Percentiles rank a stretch among this genome's conserved stretches.
Evolutionary conservation across 2,888 invertebrate genomes (phyloP).

Genomic region (Patella depressa): DNA sequence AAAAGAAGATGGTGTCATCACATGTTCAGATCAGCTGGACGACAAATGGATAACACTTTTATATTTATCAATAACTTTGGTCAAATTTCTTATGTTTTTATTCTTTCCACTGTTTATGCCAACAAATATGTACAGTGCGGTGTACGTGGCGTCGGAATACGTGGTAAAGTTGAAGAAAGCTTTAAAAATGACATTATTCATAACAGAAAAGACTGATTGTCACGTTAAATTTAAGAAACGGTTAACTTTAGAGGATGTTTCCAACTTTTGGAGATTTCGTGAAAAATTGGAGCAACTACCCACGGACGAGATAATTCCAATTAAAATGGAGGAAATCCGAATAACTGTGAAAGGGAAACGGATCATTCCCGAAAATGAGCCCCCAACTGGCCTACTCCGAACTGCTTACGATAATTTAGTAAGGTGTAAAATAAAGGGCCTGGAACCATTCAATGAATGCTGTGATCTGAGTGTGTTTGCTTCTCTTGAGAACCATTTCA

Average conservation of each 20-base stretch:
- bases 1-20: constrained; percentile 40
- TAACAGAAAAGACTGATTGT: constrained; percentile 52
- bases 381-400: constrained; percentile 60
- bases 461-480: constrained; percentile 62
- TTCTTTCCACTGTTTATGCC: constrained; percentile 64
- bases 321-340: constrained; percentile 54
- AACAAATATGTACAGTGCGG: constrained; percentile 58
- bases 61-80: constrained; percentile 55
- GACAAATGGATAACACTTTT: constrained; percentile 61
- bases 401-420: constrained; percentile 61
- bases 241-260: constrained; percentile 51
- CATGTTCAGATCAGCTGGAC: constrained; percentile 53
- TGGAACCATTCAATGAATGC: constrained; percentile 64
- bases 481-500: constrained; percentile 46
- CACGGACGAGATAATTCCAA: constrained; percentile 50
- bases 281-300: constrained; percentile 48
- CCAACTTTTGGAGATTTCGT: constrained; percentile 53
- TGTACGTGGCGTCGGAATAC: constrained; percentile 64
- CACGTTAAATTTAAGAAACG: constrained; percentile 53
- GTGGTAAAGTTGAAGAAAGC: constrained; percentile 59
- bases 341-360: constrained; percentile 63
- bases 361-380: constrained; percentile 61
- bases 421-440: constrained; percentile 61
- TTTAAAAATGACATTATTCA: constrained; percentile 55
- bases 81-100: constrained; percentile 62